phyloP scores from a whole-genome alignment of 1,140 invertebrate genomes.

The Acyrthosiphon pisum region DNA sequence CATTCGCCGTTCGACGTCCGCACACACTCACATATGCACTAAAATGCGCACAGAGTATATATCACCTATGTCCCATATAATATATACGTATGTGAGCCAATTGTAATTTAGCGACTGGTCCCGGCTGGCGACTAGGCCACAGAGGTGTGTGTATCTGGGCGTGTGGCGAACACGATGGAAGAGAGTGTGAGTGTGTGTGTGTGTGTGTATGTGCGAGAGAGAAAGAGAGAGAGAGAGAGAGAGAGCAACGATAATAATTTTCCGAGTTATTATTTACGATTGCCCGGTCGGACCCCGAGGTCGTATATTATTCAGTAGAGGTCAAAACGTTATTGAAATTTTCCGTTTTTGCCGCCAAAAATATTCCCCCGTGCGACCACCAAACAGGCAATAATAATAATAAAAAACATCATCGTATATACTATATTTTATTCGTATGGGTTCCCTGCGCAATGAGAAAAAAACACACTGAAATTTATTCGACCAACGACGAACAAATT shows the following conservation, averaged over 20 bases:
- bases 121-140: background rate
- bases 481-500: constrained; percentile 18
- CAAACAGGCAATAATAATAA: constrained; percentile 5
- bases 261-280: constrained; percentile 52
- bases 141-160: background rate
- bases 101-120: constrained; percentile 38
- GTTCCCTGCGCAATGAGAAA: background rate
- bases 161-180: background rate
- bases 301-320: constrained; percentile 39
- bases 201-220: background rate
- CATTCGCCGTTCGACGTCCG: background rate
- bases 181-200: background rate
- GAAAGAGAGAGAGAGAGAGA: background rate
- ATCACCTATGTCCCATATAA: background rate
- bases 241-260: constrained; percentile 45
- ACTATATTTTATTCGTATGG: background rate
- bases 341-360: constrained; percentile 40
- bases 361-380: constrained; percentile 20
- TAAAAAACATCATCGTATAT: constrained; percentile 11
- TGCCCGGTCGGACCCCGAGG: constrained; percentile 15
- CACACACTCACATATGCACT: background rate
- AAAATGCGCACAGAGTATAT: background rate
- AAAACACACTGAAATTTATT: constrained; percentile 16
- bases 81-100: constrained; percentile 24
- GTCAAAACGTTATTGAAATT: constrained; percentile 51